Percentiles rank a stretch among this genome's conserved stretches.
Conservation (phyloP, 1,140 invertebrate genomes). For the Pseudomyrmex cubaensis region DNA sequence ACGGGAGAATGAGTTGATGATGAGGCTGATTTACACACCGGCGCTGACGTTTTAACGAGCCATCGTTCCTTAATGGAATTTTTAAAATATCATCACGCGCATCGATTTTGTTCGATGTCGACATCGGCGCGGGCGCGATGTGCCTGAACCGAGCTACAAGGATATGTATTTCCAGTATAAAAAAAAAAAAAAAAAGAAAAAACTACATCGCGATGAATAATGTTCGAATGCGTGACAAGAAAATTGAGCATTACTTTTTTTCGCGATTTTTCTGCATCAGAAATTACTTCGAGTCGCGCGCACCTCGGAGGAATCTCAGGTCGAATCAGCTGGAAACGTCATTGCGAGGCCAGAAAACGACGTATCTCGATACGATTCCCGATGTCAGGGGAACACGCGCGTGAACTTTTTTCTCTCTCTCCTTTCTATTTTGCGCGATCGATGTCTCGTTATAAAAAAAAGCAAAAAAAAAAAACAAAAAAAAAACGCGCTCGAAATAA, state of each 20-base stretch:
- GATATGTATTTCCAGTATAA: too few species aligned
- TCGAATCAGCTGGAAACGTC: constrained; percentile 29
- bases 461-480: too few species aligned
- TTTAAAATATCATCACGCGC: constrained; percentile 17
- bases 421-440: constrained; percentile 24
- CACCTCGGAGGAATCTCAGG: neutral
- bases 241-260: constrained; percentile 22
- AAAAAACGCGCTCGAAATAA: constrained; percentile 35
- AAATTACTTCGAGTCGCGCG: neutral
- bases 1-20: constrained; percentile 29
- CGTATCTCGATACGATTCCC: neutral
- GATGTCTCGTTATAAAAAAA: constrained; percentile 32
- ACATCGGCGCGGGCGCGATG: neutral
- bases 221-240: neutral
- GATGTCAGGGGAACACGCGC: neutral
- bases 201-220: neutral
- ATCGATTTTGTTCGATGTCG: constrained; percentile 8
- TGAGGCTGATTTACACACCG: constrained; percentile 26
- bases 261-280: neutral
- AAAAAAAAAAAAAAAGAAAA: neutral
- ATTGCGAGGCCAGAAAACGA: constrained; percentile 14
- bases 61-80: constrained; percentile 29
- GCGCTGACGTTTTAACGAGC: constrained; percentile 26
- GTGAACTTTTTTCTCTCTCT: neutral
- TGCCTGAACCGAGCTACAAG: too few species aligned